A percentile compares a stretch with the other conserved stretches of the same genome.
Evolutionary conservation across 2,888 invertebrate genomes (phyloP).

Genomic region (Uropetala carovei): DNA sequence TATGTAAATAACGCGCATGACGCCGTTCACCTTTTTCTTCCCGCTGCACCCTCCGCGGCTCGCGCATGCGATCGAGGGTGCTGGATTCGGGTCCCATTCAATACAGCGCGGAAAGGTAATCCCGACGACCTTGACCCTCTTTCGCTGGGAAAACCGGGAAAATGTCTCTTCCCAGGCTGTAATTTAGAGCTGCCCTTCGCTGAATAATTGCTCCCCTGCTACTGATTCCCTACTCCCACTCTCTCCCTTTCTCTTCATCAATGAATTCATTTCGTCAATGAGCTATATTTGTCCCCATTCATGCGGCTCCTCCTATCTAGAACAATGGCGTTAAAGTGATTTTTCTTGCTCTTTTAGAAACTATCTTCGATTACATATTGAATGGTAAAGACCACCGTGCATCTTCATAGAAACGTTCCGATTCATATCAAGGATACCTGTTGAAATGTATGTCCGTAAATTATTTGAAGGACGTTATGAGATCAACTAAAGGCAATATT

Average conservation of each 20-base stretch:
- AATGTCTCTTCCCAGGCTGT: background rate
- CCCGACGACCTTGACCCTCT: conserved; percentile 5
- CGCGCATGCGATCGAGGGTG: background rate
- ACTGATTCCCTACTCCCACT: background rate
- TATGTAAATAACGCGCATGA: background rate
- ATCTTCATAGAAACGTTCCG: too few relatives aligned
- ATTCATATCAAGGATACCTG: too few relatives aligned
- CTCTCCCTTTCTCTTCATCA: background rate
- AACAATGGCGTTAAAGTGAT: too few relatives aligned
- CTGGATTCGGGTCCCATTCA: background rate
- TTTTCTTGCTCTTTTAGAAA: too few relatives aligned
- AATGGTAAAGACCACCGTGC: too few relatives aligned
- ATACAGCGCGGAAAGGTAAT: background rate
- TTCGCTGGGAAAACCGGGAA: background rate
- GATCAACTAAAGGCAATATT: too few relatives aligned
- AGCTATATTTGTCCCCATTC: background rate
- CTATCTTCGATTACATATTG: too few relatives aligned
- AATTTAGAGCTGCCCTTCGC: background rate
- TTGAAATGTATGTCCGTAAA: too few relatives aligned
- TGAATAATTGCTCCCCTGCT: background rate
- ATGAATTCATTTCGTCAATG: conserved; percentile 3
- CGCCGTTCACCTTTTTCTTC: background rate
- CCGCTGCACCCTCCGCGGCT: background rate
- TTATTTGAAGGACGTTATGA: too few relatives aligned
- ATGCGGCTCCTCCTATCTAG: background rate